phyloP scores from a whole-genome alignment of 2,797 vertebrate genomes.

The Anguilla anguilla region DNA sequence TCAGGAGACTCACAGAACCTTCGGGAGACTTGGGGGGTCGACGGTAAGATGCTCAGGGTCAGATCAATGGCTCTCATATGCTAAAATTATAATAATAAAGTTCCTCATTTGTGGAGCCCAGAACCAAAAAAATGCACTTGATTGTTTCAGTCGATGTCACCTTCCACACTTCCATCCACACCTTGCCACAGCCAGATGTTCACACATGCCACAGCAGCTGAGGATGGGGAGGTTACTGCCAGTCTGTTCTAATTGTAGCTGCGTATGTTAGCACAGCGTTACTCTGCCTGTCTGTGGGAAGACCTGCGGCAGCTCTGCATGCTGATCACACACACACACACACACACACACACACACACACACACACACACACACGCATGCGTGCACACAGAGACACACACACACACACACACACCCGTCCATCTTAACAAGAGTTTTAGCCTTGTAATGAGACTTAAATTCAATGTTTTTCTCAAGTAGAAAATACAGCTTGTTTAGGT shows the following conservation, averaged over 20 bases:
- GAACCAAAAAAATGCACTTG: neutral
- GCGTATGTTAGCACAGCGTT: neutral
- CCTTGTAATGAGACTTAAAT: neutral
- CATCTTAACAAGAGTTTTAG: neutral
- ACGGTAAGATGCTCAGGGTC: neutral
- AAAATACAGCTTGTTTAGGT: too few relatives aligned
- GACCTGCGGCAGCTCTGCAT: neutral
- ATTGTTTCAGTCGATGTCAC: neutral
- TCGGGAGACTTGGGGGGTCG: too few relatives aligned
- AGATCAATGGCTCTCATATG: neutral
- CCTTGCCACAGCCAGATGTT: neutral
- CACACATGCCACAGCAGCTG: neutral
- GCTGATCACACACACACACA: neutral
- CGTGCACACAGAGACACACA: neutral
- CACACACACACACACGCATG: neutral
- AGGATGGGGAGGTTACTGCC: neutral
- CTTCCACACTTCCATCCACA: neutral
- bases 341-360: neutral
- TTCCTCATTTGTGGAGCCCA: neutral
- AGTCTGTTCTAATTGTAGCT: neutral
- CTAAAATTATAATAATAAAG: neutral
- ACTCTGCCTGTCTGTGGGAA: neutral
- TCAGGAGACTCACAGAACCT: too few relatives aligned
- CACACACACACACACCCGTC: neutral
- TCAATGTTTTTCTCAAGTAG: too few relatives aligned